Evolutionary conservation across 1,140 invertebrate genomes (phyloP).

Genomic region (Harpegnathos saltator): DNA sequence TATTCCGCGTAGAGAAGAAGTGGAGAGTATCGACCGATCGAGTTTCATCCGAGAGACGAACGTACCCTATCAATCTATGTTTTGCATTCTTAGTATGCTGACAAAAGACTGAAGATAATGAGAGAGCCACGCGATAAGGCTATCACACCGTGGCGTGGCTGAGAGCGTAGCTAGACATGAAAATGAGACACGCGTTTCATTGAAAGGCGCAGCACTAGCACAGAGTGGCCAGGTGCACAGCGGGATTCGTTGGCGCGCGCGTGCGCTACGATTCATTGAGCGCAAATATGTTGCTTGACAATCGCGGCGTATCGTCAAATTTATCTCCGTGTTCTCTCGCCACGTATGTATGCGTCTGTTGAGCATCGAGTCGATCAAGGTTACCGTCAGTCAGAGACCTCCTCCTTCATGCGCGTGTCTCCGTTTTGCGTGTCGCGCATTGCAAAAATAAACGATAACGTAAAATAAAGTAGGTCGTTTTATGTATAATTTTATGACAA

Average conservation of each 20-base stretch:
- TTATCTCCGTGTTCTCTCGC: not conserved
- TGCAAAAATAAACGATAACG: slow-evolving; percentile 17
- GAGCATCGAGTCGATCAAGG: slow-evolving; percentile 8
- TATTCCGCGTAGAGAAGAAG: too few relatives aligned
- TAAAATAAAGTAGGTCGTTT: slow-evolving; percentile 52
- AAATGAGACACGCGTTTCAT: slow-evolving; percentile 17
- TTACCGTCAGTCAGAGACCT: not conserved
- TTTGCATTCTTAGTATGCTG: not conserved
- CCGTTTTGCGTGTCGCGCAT: slow-evolving; percentile 4
- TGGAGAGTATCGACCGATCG: too few relatives aligned
- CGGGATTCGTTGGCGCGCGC: slow-evolving; percentile 16
- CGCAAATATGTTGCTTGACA: not conserved
- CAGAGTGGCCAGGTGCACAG: not conserved
- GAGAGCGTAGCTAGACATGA: not conserved
- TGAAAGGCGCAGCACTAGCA: slow-evolving; percentile 1
- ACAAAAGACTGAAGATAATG: not conserved
- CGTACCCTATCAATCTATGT: not conserved
- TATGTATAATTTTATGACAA: slow-evolving; percentile 42
- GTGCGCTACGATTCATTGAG: slow-evolving; percentile 14
- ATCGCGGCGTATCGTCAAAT: not conserved
- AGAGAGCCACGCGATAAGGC: slow-evolving; percentile 25
- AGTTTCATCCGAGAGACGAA: not conserved
- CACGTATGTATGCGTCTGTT: not conserved
- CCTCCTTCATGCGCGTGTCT: slow-evolving; percentile 7
- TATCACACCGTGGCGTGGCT: not conserved